Base-by-base conservation (phyloP, 1,140 invertebrate genomes). In the Drosophila pseudoobscura region DNA sequence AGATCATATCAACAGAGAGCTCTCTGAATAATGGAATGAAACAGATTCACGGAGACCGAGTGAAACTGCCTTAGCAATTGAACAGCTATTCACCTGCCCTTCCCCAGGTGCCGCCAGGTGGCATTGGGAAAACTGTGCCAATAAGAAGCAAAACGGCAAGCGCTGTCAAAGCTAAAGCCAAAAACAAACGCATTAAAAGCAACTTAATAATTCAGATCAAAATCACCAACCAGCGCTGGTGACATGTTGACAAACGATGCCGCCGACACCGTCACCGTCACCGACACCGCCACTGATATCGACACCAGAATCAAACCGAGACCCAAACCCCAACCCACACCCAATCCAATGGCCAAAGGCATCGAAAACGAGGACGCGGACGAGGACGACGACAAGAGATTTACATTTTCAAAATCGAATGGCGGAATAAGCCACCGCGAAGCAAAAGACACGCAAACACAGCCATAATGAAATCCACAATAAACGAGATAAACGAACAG, bases 391-490 rank as follows among this genome's bases (percentile, higher is more conserved):
- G 62, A 85, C 82, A 82, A 85, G 82, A 85, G 82, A 85, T 85
- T 85, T 85, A 85, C 83, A 85, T 85, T 85, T 85, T 85, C 74
- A 85, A 85, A 85, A 85, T 85, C 82, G 82, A 85, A 87, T 78
- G 82, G 82, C 82, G 82, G 84, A 83, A 85, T 87, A 85, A 85
- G 82, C 82, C 82, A 87, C 82, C 82, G 82, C 82, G 80, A 75
- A 82, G 82, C 82, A 85, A 87, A 87, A 87, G 82, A 85, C 80
- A 80, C 66, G 80, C 80, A 85, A 76, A 60, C 80, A 69, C 63
- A 73, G 77, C 80, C 82, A 87, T 87, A 85, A 85, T 85, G 78
- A 85, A 85, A 85, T 85, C 82, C 78, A 72, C 73, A 83, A 87
- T 85, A 87, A 85, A 85, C 74, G 82, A 85, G 82, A 85, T 85